Conservation (phyloP, 30 jellyfish, hydroid and myxozoan species). For the Pseudorhiza aurosa region DNA sequence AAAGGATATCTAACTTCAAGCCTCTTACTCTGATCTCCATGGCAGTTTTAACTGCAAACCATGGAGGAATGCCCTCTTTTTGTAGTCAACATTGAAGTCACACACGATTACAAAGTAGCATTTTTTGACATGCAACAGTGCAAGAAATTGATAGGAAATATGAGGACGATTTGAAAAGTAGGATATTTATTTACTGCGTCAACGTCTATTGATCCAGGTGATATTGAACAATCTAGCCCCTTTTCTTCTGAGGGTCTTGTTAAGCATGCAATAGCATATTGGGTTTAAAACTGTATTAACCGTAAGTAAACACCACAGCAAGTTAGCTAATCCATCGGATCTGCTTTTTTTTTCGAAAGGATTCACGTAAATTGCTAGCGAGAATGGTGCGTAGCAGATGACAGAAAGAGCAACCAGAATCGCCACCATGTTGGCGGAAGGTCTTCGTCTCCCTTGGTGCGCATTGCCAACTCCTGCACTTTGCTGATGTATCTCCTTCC, state of each 20-base stretch:
- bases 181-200: too few relatives aligned
- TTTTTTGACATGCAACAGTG: too few relatives aligned
- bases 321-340: background rate
- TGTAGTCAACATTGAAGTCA: too few relatives aligned
- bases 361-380: background rate
- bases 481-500: slow-evolving; percentile 16
- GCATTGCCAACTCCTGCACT: background rate
- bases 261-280: slow-evolving; percentile 20
- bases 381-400: slow-evolving; percentile 28
- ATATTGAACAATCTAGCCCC: background rate
- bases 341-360: background rate
- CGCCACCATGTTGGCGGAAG: slow-evolving; percentile 19
- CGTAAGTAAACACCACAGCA: background rate
- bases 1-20: too few relatives aligned
- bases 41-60: too few relatives aligned
- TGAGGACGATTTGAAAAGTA: too few relatives aligned
- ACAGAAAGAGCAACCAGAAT: slow-evolving; percentile 1
- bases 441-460: background rate
- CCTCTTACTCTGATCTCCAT: too few relatives aligned
- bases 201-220: too few relatives aligned
- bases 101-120: too few relatives aligned
- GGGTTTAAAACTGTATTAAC: slow-evolving; percentile 10
- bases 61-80: too few relatives aligned
- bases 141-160: too few relatives aligned
- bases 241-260: slow-evolving; percentile 12